A percentile compares a stretch with the other conserved stretches of the same genome.
phyloP scores from a whole-genome alignment of 2,113 vertebrate genomes.

The Oriolus oriolus region DNA sequence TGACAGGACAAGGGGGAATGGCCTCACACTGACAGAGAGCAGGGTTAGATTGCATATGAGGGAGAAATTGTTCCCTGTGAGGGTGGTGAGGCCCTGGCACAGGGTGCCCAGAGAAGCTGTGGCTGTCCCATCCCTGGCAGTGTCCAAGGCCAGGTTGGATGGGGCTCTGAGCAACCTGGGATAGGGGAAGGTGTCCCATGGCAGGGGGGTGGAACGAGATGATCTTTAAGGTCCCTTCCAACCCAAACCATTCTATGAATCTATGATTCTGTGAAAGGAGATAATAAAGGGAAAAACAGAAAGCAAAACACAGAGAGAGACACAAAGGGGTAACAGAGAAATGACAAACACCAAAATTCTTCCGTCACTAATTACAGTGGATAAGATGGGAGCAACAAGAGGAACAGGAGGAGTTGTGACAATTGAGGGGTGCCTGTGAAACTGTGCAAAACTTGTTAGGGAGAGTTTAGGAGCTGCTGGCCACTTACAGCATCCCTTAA shows the following conservation, averaged over 20 bases:
- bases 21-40: not conserved
- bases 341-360: not conserved
- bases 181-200: not conserved
- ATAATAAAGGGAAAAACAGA: not conserved
- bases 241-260: not conserved
- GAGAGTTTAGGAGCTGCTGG: not conserved
- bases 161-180: not conserved
- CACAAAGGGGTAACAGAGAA: not conserved
- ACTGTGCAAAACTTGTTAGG: not conserved
- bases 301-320: not conserved
- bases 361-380: not conserved
- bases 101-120: not conserved
- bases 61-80: not conserved
- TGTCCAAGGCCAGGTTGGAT: accelerated
- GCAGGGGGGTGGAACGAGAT: accelerated
- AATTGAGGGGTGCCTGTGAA: not conserved
- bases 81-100: not conserved
- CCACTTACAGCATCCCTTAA: not conserved
- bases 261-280: not conserved
- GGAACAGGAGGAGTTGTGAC: not conserved
- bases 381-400: not conserved
- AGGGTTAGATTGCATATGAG: accelerated
- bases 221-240: not conserved
- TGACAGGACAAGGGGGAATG: not conserved
- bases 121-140: not conserved